Evolutionary conservation across 2,113 vertebrate species (phyloP).

Genomic region (Atherinomorus stipes): DNA sequence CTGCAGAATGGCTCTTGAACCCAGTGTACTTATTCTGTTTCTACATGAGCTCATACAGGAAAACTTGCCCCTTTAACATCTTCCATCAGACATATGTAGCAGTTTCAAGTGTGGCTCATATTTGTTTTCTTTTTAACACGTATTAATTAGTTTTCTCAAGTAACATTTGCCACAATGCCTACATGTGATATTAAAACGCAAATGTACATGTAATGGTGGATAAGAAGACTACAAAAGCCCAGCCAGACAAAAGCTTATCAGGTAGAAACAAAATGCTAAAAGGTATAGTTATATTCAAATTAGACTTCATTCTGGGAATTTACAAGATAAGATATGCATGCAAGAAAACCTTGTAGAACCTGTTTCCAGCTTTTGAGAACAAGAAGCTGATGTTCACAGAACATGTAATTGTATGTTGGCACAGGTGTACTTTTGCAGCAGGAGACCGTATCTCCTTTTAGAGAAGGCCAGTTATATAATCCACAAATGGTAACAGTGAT

Average conservation of each 20-base stretch:
- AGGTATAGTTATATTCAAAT: not conserved
- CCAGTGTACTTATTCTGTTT: not conserved
- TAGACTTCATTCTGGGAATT: not conserved
- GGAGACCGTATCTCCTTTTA: not conserved
- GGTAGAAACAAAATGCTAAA: not conserved
- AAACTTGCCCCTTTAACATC: not conserved
- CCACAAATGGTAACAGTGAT: not conserved
- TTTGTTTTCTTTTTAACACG: rapidly evolving
- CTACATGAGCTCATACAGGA: not conserved
- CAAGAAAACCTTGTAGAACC: not conserved
- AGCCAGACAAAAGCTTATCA: not conserved
- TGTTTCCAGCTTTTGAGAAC: not conserved
- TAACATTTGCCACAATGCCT: not conserved
- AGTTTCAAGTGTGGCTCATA: not conserved
- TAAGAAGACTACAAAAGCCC: not conserved
- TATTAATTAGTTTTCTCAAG: not conserved
- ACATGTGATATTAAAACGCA: not conserved
- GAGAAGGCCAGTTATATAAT: not conserved
- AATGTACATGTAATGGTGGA: not conserved
- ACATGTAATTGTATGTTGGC: not conserved
- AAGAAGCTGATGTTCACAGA: not conserved
- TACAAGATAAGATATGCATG: not conserved
- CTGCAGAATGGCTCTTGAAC: not conserved
- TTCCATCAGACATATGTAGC: not conserved
- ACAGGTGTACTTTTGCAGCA: not conserved